Conservation (phyloP, 2,888 invertebrate species). For the Erebia palarica region DNA sequence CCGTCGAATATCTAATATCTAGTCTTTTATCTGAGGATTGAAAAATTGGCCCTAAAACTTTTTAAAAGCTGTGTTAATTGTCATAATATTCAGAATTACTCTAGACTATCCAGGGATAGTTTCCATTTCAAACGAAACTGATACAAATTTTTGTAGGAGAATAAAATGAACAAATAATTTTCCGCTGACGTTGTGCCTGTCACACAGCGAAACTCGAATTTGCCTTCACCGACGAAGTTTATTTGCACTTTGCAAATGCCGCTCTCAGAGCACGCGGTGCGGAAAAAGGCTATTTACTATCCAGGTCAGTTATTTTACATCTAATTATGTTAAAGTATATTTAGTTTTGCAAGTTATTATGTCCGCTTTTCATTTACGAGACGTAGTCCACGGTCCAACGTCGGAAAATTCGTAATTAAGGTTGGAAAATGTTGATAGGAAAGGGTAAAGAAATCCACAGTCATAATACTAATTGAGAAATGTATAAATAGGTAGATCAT, state of each 20-base stretch:
- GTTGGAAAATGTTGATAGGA: slow-evolving; percentile 4
- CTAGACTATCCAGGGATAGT: too few relatives aligned
- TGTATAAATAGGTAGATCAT: not conserved
- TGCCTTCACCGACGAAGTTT: slow-evolving; percentile 81
- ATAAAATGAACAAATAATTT: slow-evolving; percentile 10
- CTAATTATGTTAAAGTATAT: slow-evolving; percentile 14
- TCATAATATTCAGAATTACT: too few relatives aligned
- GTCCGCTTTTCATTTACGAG: slow-evolving; percentile 17
- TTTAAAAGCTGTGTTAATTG: too few relatives aligned
- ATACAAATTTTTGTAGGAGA: slow-evolving; percentile 6
- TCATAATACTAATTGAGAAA: not conserved
- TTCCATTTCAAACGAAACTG: not conserved
- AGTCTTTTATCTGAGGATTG: too few relatives aligned
- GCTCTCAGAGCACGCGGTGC: slow-evolving; percentile 82
- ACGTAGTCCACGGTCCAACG: not conserved
- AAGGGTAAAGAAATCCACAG: not conserved
- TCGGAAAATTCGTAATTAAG: slow-evolving; percentile 12
- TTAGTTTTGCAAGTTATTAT: slow-evolving; percentile 20
- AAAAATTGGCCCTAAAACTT: too few relatives aligned
- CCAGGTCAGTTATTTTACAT: slow-evolving; percentile 70
- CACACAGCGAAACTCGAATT: slow-evolving; percentile 74
- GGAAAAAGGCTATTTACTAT: slow-evolving; percentile 80
- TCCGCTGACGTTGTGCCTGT: slow-evolving; percentile 72
- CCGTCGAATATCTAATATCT: too few relatives aligned
- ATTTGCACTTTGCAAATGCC: slow-evolving; percentile 84